phyloP scores from a whole-genome alignment of 2,113 vertebrate genomes.

The Galemys pyrenaicus region DNA sequence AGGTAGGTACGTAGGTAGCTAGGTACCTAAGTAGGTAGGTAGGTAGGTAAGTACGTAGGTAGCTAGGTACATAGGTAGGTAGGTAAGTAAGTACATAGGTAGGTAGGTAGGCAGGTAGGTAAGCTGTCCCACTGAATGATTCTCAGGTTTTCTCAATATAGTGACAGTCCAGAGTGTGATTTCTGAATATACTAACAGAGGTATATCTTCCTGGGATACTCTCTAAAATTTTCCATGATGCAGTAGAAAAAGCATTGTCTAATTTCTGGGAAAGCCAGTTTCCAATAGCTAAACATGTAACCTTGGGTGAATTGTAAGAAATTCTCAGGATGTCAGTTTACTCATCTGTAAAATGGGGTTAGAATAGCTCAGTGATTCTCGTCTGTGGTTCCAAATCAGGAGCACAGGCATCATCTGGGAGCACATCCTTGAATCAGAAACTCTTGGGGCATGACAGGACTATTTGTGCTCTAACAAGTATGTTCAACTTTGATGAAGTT shows the following conservation, averaged over 20 bases:
- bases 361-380: not conserved
- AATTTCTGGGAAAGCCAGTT: rapidly evolving
- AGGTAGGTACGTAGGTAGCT: too few species aligned
- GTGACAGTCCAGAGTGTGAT: not conserved
- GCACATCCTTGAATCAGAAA: not conserved
- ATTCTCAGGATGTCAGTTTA: not conserved
- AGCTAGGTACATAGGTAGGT: too few species aligned
- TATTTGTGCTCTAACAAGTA: not conserved
- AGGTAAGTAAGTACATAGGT: too few species aligned
- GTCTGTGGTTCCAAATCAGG: not conserved
- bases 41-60: too few species aligned
- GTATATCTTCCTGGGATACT: not conserved
- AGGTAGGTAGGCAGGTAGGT: too few species aligned
- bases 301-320: too few species aligned
- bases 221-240: rapidly evolving
- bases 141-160: not conserved
- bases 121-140: not conserved
- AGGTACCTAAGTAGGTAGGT: too few species aligned
- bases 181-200: not conserved
- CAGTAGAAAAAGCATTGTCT: not conserved
- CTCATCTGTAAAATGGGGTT: not conserved
- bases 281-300: not conserved
- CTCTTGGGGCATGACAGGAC: too few species aligned
- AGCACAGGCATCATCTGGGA: rapidly evolving
- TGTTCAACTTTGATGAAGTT: not conserved